Percentiles rank a stretch among this genome's conserved stretches.
These are phyloP conservation scores for Drosophila oshimai DNA, from an alignment of 1,140 invertebrate genomes.

Conservation along the genomic window DNA sequence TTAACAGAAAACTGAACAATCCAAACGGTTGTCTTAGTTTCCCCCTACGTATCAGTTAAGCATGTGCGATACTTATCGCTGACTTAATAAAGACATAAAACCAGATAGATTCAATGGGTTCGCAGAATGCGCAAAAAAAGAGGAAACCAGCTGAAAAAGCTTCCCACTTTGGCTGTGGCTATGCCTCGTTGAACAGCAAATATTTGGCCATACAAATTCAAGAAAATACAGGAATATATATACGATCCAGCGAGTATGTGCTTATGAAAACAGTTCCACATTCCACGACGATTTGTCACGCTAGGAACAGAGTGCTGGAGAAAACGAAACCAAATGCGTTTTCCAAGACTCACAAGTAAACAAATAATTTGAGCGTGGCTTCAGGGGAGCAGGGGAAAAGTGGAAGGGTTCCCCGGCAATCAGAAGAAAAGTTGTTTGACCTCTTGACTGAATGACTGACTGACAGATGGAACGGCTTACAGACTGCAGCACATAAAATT, in stretches of 20 bases:
- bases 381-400: background rate
- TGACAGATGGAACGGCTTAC: slow-evolving; percentile 31
- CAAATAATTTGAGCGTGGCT: slow-evolving; percentile 54
- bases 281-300: slow-evolving; percentile 73
- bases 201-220: slow-evolving; percentile 56
- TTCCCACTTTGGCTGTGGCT: slow-evolving; percentile 32
- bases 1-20: slow-evolving; percentile 17
- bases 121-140: slow-evolving; percentile 54
- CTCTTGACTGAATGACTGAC: slow-evolving; percentile 61
- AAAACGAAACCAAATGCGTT: slow-evolving; percentile 50
- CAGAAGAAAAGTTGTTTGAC: slow-evolving; percentile 74
- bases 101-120: slow-evolving; percentile 49
- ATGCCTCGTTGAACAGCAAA: slow-evolving; percentile 50
- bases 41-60: background rate
- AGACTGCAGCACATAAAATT: slow-evolving; percentile 66
- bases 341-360: slow-evolving; percentile 44
- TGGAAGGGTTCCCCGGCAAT: slow-evolving; percentile 22
- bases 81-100: slow-evolving; percentile 69
- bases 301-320: slow-evolving; percentile 13
- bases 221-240: slow-evolving; percentile 19
- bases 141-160: slow-evolving; percentile 4
- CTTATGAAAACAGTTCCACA: slow-evolving; percentile 40
- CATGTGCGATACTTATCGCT: slow-evolving; percentile 56
- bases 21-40: slow-evolving; percentile 2
- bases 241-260: background rate